These are phyloP conservation scores for Eumerus sabulonum DNA, from an alignment of 2,888 invertebrate species.

Conservation along the genomic window DNA sequence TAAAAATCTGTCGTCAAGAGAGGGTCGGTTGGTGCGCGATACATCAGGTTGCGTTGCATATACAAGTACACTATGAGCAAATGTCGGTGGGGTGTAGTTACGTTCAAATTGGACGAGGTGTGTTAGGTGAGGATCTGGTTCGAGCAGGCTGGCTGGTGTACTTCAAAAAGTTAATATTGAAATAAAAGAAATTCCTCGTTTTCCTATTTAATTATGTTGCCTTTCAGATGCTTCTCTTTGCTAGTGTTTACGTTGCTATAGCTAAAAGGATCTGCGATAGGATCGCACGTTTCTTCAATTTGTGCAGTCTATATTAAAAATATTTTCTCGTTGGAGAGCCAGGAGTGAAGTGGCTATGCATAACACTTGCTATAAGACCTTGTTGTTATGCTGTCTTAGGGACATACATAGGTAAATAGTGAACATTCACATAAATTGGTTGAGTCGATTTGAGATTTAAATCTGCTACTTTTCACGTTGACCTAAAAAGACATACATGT, in stretches of 20 bases:
- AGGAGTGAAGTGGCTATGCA: too few relatives aligned
- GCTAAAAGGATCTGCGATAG: conserved; percentile 45
- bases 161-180: conserved; percentile 68
- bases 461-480: too few relatives aligned
- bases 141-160: conserved; percentile 23
- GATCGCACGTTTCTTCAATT: conserved; percentile 61
- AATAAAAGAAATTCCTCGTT: conserved; percentile 67
- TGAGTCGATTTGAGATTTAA: too few relatives aligned
- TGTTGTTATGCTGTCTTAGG: too few relatives aligned
- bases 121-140: too few relatives aligned
- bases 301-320: conserved; percentile 62
- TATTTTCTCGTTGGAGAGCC: conserved; percentile 27
- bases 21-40: background rate
- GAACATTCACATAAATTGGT: too few relatives aligned
- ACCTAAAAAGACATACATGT: too few relatives aligned
- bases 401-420: too few relatives aligned
- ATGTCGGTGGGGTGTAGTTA: conserved; percentile 21
- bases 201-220: conserved; percentile 66
- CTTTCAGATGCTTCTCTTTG: conserved; percentile 37
- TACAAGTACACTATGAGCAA: conserved; percentile 14
- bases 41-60: background rate
- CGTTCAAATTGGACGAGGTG: conserved; percentile 9
- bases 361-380: too few relatives aligned
- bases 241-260: conserved; percentile 47
- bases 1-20: conserved; percentile 20